Conservation (phyloP, 2,113 vertebrate species). For the Plestiodon gilberti region DNA sequence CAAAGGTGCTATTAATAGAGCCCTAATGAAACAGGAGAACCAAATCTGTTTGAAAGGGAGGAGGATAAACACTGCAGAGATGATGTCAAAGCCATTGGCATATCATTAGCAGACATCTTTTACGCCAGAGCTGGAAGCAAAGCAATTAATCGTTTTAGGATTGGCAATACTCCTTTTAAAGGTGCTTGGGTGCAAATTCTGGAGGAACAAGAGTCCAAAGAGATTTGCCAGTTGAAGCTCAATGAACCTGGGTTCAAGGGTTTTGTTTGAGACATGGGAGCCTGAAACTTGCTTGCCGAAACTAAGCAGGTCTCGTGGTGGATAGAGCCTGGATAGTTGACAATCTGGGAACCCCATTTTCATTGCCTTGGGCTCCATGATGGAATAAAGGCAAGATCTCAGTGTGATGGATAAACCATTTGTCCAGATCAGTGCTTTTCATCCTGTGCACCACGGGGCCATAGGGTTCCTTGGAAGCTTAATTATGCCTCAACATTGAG, state of each 20-base stretch:
- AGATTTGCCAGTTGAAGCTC: neutral
- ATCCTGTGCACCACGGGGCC: no score
- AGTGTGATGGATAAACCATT: no score
- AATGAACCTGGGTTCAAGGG: neutral
- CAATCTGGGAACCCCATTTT: no score
- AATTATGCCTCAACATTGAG: no score
- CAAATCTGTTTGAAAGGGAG: constrained; percentile 25
- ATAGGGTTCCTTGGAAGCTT: no score
- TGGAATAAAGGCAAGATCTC: no score
- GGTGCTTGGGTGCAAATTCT: neutral
- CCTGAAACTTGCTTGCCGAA: no score
- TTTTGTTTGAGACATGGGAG: no score
- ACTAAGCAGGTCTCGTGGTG: no score
- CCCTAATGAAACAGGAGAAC: neutral
- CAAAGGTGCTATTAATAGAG: constrained; percentile 21
- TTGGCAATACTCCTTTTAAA: neutral
- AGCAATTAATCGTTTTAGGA: neutral
- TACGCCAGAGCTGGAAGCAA: constrained; percentile 13
- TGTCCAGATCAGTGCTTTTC: no score
- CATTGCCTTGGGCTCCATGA: no score
- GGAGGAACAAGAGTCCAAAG: neutral
- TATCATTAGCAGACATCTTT: neutral
- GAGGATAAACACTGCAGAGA: constrained; percentile 2
- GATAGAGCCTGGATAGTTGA: no score
- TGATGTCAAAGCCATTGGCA: neutral